These are phyloP conservation scores for Idaea aversata DNA, from an alignment of 2,888 invertebrate species.

Conservation along the genomic window DNA sequence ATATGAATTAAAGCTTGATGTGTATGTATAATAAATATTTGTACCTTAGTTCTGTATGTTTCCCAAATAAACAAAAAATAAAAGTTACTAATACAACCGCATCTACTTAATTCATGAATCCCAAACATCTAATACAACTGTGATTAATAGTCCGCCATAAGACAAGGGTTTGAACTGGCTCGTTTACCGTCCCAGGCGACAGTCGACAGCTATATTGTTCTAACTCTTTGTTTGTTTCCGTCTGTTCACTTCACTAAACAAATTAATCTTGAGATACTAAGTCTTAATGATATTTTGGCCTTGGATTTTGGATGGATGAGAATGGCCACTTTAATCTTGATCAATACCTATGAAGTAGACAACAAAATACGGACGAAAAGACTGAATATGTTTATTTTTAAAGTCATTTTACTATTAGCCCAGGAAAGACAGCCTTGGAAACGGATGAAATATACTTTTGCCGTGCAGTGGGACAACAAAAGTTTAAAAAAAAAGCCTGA, in stretches of 20 bases:
- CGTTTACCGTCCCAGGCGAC: slow-evolving; percentile 22
- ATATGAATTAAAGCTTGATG: no score
- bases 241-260: slow-evolving; percentile 10
- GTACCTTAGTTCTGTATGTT: no score
- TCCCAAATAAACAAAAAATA: no score
- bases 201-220: slow-evolving; percentile 50
- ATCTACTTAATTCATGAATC: slow-evolving; percentile 19
- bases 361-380: no score
- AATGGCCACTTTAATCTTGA: background rate
- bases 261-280: slow-evolving; percentile 16
- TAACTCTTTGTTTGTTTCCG: slow-evolving; percentile 34
- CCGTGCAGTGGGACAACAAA: no score
- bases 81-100: slow-evolving; percentile 21
- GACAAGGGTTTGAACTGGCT: slow-evolving; percentile 50
- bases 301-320: background rate
- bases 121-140: slow-evolving; percentile 39
- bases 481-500: no score
- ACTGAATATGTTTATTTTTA: no score
- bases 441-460: no score
- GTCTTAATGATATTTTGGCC: slow-evolving; percentile 14
- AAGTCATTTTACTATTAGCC: no score
- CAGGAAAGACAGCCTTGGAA: no score
- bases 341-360: background rate
- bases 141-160: slow-evolving; percentile 56
- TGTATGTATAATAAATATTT: no score